Conservation (phyloP, 2,113 vertebrate genomes). For the Tyrannus savana region DNA sequence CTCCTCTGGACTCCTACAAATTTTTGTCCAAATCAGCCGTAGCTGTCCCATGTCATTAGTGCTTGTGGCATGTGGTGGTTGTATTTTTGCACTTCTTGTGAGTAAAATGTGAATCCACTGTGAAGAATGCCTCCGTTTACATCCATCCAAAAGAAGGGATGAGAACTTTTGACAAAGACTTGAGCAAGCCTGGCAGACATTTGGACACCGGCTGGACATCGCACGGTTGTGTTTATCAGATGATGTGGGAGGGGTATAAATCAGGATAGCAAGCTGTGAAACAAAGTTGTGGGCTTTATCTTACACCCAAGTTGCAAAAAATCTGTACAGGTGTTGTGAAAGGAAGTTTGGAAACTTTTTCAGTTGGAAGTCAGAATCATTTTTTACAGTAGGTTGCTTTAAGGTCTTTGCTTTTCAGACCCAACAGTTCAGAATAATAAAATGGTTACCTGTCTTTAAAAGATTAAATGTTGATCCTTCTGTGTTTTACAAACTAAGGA, state of each 20-base stretch:
- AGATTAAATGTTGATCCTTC: background rate
- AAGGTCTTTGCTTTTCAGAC: background rate
- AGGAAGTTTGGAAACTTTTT: background rate
- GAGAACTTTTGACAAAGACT: no score
- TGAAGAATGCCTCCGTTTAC: background rate
- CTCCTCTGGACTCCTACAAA: background rate
- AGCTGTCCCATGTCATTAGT: background rate
- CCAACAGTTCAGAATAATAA: background rate
- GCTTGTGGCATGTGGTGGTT: background rate
- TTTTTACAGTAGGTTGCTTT: background rate
- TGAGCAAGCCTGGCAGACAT: background rate
- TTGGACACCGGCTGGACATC: background rate
- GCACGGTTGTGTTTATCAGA: background rate
- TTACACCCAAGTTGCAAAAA: background rate
- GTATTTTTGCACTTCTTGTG: background rate
- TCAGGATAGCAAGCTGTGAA: background rate
- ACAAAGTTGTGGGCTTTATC: background rate
- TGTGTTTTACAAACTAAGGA: background rate
- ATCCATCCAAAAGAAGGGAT: background rate
- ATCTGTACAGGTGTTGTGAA: background rate
- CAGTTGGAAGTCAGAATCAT: background rate
- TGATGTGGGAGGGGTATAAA: background rate
- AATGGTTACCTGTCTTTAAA: rapidly evolving
- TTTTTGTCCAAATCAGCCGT: background rate
- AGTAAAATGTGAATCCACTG: background rate